phyloP scores from a whole-genome alignment of 2,888 invertebrate genomes.

The Scaptomyza cyrtandrae region DNA sequence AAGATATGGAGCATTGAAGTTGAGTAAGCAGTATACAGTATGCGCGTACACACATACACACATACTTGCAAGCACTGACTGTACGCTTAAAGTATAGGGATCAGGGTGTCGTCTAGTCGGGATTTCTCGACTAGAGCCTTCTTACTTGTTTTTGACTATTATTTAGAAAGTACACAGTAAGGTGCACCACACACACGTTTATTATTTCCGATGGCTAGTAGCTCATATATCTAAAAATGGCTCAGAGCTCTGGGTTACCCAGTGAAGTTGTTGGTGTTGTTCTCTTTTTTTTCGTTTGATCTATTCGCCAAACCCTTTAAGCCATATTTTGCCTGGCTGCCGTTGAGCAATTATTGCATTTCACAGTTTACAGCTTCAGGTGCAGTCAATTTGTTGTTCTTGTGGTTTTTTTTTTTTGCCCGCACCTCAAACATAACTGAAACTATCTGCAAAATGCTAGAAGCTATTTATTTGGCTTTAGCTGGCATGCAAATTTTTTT shows the following conservation, averaged over 20 bases:
- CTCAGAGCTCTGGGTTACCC: constrained; percentile 64
- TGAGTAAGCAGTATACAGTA: no score
- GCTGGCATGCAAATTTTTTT: constrained; percentile 1
- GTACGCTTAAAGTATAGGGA: no score
- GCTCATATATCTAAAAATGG: no score
- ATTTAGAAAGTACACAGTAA: constrained; percentile 34
- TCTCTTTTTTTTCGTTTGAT: constrained; percentile 32
- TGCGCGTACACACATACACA: no score
- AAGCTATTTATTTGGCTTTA: constrained; percentile 44
- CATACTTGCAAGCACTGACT: no score
- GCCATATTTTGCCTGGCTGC: constrained; percentile 37
- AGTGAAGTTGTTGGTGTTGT: constrained; percentile 12
- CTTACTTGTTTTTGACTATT: constrained; percentile 11
- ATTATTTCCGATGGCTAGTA: no score
- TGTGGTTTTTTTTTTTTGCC: constrained; percentile 9
- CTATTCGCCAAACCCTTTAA: constrained; percentile 50
- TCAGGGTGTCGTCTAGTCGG: neutral
- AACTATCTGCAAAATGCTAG: constrained; percentile 19
- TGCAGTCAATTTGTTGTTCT: constrained; percentile 48
- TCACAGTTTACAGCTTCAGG: constrained; percentile 52
- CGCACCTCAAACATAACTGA: constrained; percentile 16
- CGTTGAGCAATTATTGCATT: constrained; percentile 50
- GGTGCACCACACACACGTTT: constrained; percentile 1
- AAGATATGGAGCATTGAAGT: no score
- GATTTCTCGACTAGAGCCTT: constrained; percentile 8